Evolutionary conservation across 2,113 vertebrate genomes (phyloP).

Genomic region (Eclectus roratus): DNA sequence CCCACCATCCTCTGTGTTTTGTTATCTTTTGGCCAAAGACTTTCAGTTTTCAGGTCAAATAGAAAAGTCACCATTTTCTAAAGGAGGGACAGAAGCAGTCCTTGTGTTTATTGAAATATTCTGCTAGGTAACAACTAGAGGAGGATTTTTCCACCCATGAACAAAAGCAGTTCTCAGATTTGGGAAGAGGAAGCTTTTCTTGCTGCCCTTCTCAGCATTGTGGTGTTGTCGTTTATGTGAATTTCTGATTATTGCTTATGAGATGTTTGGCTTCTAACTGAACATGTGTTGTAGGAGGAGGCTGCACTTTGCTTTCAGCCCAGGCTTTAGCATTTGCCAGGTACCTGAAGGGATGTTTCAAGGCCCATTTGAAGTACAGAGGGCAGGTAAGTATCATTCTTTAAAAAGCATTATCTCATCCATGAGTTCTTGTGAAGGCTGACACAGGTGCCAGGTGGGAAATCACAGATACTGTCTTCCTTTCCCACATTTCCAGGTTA

Average conservation of each 20-base stretch:
- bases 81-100: not conserved
- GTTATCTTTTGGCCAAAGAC: not conserved
- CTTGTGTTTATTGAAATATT: not conserved
- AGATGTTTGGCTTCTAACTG: not conserved
- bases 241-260: not conserved
- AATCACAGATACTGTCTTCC: fast-evolving
- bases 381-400: not conserved
- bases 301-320: not conserved
- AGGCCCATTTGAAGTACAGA: not conserved
- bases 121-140: fast-evolving
- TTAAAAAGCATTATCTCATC: not conserved
- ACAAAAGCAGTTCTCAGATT: not conserved
- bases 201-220: not conserved
- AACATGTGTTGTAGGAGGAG: not conserved
- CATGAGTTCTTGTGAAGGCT: not conserved
- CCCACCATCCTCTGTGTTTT: not conserved
- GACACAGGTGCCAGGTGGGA: not conserved
- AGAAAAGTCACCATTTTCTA: not conserved
- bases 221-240: not conserved
- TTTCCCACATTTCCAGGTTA: not conserved
- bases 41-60: not conserved
- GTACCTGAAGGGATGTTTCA: not conserved
- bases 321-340: not conserved
- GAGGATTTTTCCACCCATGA: not conserved
- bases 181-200: not conserved